These are phyloP conservation scores for Apistogramma diplotaenia DNA, from an alignment of 2,113 vertebrate species.

Conservation along the genomic window DNA sequence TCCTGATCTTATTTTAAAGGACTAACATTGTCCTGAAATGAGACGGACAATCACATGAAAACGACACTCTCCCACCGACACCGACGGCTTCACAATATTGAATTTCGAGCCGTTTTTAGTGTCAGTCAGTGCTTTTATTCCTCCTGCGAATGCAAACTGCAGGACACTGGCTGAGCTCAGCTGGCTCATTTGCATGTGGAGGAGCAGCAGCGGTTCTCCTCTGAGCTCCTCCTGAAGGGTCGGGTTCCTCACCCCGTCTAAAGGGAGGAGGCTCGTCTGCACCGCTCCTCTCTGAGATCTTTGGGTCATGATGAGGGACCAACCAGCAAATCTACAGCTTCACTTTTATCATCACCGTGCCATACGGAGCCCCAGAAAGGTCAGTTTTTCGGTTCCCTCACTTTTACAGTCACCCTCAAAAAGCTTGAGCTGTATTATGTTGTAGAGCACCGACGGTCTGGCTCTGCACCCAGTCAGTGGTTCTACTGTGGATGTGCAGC, in stretches of 20 bases:
- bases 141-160: too few relatives aligned
- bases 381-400: too few relatives aligned
- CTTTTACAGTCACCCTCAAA: too few relatives aligned
- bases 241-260: not conserved
- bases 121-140: not conserved
- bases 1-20: not conserved
- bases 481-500: too few relatives aligned
- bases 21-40: not conserved
- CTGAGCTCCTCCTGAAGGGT: not conserved
- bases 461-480: not conserved
- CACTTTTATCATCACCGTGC: not conserved
- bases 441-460: too few relatives aligned
- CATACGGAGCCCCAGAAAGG: not conserved
- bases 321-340: too few relatives aligned
- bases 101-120: not conserved
- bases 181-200: too few relatives aligned
- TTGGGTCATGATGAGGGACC: rapidly evolving
- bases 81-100: not conserved
- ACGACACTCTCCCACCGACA: not conserved
- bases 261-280: not conserved
- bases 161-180: too few relatives aligned
- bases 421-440: too few relatives aligned
- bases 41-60: not conserved
- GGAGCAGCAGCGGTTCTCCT: not conserved
- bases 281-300: too few relatives aligned